Evolutionary conservation across 2,113 vertebrate genomes (phyloP).

Genomic region (Protobothrops mucrosquamatus): DNA sequence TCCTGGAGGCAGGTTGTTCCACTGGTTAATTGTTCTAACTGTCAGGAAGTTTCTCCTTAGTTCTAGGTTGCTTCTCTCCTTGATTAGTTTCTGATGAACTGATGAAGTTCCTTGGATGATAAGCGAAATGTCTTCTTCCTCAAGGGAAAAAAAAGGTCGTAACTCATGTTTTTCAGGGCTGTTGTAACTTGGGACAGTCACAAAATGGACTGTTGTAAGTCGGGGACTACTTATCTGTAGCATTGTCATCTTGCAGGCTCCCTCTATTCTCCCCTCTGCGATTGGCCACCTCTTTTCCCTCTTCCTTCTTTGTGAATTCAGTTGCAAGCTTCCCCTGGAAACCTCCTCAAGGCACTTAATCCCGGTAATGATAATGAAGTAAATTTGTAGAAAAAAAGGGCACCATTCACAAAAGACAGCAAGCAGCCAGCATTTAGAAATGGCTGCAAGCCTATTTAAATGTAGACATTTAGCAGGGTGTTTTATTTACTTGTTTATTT

Average conservation of each 20-base stretch:
- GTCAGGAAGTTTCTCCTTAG: no score
- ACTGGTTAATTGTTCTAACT: no score
- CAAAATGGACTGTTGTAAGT: neutral
- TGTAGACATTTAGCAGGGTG: neutral
- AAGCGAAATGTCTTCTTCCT: neutral
- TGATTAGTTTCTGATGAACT: neutral
- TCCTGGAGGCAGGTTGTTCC: no score
- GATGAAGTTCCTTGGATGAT: neutral
- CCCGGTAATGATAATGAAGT: slow-evolving; percentile 1
- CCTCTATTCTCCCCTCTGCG: no score
- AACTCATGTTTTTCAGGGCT: neutral
- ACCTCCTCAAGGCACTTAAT: neutral
- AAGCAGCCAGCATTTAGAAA: neutral
- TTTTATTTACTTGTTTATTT: neutral
- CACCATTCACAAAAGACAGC: neutral
- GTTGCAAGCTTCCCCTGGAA: neutral
- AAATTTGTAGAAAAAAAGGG: slow-evolving; percentile 3
- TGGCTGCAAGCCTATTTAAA: neutral
- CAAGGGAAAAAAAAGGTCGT: neutral
- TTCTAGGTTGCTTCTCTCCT: no score
- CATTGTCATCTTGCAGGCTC: neutral
- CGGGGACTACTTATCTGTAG: no score
- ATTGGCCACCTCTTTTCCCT: neutral
- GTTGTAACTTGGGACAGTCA: no score
- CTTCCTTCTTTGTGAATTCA: no score